A percentile compares a stretch with the other conserved stretches of the same genome.
Evolutionary conservation across 2,888 invertebrate species (phyloP).

Genomic region (Biston stratarius): DNA sequence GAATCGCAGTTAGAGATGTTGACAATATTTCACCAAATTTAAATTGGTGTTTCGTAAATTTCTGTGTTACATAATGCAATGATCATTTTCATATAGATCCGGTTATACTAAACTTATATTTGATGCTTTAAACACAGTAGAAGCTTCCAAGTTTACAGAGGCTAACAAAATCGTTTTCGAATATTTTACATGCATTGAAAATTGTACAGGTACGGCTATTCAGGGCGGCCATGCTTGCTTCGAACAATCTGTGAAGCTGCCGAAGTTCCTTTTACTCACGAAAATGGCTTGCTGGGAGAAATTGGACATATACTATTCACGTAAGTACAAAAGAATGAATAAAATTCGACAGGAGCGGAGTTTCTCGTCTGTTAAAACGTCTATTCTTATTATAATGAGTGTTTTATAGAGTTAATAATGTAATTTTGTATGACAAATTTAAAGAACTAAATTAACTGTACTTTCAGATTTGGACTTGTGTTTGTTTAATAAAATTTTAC

Average conservation of each 20-base stretch:
- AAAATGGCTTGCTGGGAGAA: slow-evolving; percentile 91
- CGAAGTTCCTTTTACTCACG: slow-evolving; percentile 88
- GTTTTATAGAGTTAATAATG: not conserved
- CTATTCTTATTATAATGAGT: slow-evolving; percentile 23
- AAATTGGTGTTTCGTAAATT: too few relatives aligned
- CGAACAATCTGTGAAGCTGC: slow-evolving; percentile 92
- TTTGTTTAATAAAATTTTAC: too few relatives aligned
- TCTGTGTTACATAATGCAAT: too few relatives aligned
- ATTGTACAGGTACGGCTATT: slow-evolving; percentile 86
- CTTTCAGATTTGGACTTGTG: too few relatives aligned
- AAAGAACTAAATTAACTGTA: not conserved
- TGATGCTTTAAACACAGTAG: not conserved
- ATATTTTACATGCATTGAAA: slow-evolving; percentile 59
- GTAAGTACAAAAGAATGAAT: slow-evolving; percentile 82
- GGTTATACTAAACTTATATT: too few relatives aligned
- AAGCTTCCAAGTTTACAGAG: slow-evolving; percentile 40
- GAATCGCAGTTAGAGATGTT: not conserved
- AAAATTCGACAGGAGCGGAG: slow-evolving; percentile 20
- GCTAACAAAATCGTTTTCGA: slow-evolving; percentile 53
- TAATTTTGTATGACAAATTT: not conserved
- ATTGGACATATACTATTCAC: slow-evolving; percentile 91
- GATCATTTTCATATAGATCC: too few relatives aligned
- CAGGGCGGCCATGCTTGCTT: slow-evolving; percentile 90
- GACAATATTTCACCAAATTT: too few relatives aligned
- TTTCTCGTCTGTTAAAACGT: slow-evolving; percentile 1